Conservation (phyloP, 2,113 vertebrate species). For the Plestiodon gilberti region DNA sequence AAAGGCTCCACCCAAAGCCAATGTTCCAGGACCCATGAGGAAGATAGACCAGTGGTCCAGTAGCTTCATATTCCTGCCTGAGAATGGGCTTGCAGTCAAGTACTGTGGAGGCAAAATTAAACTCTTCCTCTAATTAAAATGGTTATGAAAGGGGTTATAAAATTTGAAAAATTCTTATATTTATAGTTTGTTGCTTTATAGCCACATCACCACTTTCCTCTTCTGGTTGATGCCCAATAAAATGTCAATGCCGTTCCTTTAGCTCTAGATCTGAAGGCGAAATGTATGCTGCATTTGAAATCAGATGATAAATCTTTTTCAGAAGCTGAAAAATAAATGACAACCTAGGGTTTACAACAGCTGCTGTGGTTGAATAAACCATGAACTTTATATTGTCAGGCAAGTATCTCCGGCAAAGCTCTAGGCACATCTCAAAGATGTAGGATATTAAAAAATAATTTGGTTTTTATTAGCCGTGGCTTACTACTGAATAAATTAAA, state of each 20-base stretch:
- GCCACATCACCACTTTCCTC: neutral
- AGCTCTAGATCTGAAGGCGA: constrained; percentile 45
- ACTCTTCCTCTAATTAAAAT: neutral
- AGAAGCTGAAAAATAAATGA: constrained; percentile 61
- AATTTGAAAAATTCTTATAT: neutral
- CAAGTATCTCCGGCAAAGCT: constrained; percentile 45
- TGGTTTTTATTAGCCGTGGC: constrained; percentile 52
- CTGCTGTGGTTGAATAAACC: constrained; percentile 64
- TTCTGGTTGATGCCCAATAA: constrained; percentile 26
- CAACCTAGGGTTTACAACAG: constrained; percentile 55
- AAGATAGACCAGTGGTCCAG: neutral
- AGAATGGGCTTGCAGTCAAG: neutral
- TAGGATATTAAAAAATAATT: constrained; percentile 66
- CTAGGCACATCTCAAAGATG: constrained; percentile 50
- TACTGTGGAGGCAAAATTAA: neutral
- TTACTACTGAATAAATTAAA: constrained; percentile 62
- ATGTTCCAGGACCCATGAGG: no score
- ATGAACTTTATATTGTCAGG: constrained; percentile 63
- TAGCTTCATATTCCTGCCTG: neutral
- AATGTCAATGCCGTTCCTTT: constrained; percentile 32
- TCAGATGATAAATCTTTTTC: constrained; percentile 61
- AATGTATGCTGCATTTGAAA: constrained; percentile 54
- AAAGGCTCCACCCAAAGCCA: neutral
- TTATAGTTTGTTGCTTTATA: constrained; percentile 31
- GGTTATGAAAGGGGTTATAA: neutral